Conservation (phyloP, 2,888 invertebrate species). For the Leptinotarsa rubiginosa region DNA sequence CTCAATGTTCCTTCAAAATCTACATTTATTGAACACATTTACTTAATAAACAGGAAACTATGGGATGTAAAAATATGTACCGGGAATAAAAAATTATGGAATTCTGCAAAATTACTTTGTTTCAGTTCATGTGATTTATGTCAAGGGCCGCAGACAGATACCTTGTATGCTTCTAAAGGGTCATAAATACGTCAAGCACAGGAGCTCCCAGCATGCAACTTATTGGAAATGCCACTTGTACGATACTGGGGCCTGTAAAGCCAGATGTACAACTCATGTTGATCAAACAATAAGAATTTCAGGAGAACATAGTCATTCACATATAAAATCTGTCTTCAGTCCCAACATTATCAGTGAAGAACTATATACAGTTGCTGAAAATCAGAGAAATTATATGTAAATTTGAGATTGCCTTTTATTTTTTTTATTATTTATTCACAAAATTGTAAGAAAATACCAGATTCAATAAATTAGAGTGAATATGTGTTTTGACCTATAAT, state of each 20-base stretch:
- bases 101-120: background rate
- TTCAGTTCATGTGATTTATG: constrained; percentile 59
- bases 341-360: constrained; percentile 52
- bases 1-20: no score
- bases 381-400: background rate
- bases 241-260: constrained; percentile 60
- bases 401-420: background rate
- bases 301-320: constrained; percentile 54
- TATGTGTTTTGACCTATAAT: no score
- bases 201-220: constrained; percentile 58
- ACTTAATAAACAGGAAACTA: no score
- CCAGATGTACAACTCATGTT: constrained; percentile 52
- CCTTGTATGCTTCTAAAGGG: constrained; percentile 59
- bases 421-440: no score
- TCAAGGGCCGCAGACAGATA: constrained; percentile 56
- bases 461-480: no score
- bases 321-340: constrained; percentile 31
- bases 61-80: no score
- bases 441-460: no score
- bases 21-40: no score
- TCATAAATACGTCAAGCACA: constrained; percentile 62
- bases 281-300: constrained; percentile 54
- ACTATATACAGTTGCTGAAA: constrained; percentile 35
- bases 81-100: background rate
- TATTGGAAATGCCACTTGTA: constrained; percentile 64